Conservation (phyloP, 1,140 invertebrate species). For the Zophobas morio region DNA sequence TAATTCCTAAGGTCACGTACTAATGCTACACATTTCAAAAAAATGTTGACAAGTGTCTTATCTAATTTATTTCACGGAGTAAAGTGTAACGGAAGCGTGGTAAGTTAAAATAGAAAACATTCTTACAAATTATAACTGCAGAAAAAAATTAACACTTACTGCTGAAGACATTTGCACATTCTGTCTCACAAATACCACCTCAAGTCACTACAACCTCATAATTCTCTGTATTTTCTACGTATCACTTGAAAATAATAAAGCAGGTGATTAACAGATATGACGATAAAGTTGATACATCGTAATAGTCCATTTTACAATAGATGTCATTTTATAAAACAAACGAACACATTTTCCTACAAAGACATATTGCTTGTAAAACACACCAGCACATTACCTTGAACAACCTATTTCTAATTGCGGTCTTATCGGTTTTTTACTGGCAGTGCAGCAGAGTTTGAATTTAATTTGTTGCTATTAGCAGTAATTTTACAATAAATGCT, state of each 20-base stretch:
- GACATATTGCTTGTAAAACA: not conserved
- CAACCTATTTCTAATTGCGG: slow-evolving; percentile 27
- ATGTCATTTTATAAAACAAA: slow-evolving; percentile 4
- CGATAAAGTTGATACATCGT: slow-evolving; percentile 30
- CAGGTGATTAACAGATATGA: slow-evolving; percentile 42
- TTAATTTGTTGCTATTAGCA: slow-evolving; percentile 29
- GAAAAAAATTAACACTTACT: slow-evolving; percentile 26
- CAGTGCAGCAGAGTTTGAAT: slow-evolving; percentile 4
- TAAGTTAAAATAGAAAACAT: not conserved
- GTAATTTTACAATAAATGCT: slow-evolving; percentile 40
- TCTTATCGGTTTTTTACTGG: slow-evolving; percentile 19
- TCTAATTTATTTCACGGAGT: not conserved
- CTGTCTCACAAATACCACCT: slow-evolving; percentile 24
- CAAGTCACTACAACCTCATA: slow-evolving; percentile 23
- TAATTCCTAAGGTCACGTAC: no score
- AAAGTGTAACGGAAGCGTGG: not conserved
- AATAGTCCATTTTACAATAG: slow-evolving; percentile 36
- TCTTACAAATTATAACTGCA: not conserved
- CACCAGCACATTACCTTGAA: slow-evolving; percentile 32
- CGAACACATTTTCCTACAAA: slow-evolving; percentile 6
- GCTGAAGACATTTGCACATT: slow-evolving; percentile 45
- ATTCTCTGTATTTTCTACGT: slow-evolving; percentile 25
- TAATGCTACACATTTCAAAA: no score
- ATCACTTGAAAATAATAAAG: slow-evolving; percentile 32
- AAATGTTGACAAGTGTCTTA: not conserved